Conservation (phyloP, 1,140 invertebrate genomes). For the Drosophila ananassae region DNA sequence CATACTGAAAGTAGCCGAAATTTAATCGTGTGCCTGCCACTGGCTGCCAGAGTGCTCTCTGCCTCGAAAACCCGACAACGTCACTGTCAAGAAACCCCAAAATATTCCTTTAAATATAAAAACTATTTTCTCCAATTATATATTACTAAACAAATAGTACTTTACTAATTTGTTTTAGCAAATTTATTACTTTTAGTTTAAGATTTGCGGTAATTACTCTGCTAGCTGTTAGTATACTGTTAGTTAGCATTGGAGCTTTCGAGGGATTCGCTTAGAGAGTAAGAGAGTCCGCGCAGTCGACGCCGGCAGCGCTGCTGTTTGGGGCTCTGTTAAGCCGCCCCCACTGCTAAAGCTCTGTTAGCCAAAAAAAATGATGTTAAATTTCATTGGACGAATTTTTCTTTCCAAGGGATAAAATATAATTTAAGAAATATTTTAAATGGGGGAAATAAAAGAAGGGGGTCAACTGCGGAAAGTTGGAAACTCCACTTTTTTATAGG, state of each 20-base stretch:
- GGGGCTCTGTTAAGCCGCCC: slow-evolving; percentile 31
- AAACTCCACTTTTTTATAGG: no score
- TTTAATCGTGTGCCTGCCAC: slow-evolving; percentile 17
- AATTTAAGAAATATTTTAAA: no score
- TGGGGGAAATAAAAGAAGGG: no score
- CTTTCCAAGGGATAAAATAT: not conserved
- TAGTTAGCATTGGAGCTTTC: slow-evolving; percentile 1
- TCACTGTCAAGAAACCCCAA: not conserved
- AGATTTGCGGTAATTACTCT: not conserved
- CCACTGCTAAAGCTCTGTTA: slow-evolving; percentile 23
- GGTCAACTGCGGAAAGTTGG: no score
- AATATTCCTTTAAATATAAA: not conserved
- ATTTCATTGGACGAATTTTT: not conserved
- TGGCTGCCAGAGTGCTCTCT: not conserved
- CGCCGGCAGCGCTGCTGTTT: slow-evolving; percentile 37
- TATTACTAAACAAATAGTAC: not conserved
- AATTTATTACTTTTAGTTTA: not conserved
- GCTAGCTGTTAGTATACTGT: not conserved
- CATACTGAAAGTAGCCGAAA: slow-evolving; percentile 58
- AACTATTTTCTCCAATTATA: not conserved
- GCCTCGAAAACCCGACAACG: not conserved
- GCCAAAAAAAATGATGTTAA: not conserved
- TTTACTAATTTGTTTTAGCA: not conserved
- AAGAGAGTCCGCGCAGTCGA: slow-evolving; percentile 7
- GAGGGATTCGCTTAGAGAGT: not conserved